Base-by-base conservation (phyloP, 2,797 vertebrate species). In the Darevskia mixta region DNA sequence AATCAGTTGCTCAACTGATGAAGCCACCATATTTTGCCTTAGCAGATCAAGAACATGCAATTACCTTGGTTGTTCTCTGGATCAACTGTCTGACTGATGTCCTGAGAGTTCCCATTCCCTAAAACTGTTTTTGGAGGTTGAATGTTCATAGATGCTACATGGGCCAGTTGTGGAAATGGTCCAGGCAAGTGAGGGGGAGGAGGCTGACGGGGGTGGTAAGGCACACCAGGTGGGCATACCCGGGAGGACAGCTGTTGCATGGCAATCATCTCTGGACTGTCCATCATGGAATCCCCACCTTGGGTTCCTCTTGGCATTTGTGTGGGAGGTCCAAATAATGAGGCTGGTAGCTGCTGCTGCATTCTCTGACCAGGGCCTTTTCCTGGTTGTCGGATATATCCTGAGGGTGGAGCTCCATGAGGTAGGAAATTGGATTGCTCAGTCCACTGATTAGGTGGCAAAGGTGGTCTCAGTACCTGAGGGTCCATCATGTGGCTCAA, bases 201-300 rank as follows among this genome's bases (percentile, higher is more conserved):
- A 0, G 96, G 97, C 94, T 97, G 97, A 87, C 95, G 96, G 89
- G 97, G 93, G 77, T 96, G 96, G 92, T 95, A 97, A 96, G 96
- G 96, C 95, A 96, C 95, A 5, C 97, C 96, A 20, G 98, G 98
- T 8, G 97, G 98, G 95, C 98, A 97, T 81, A 98, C 98, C 0
- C 98, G 98, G 83, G 99, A 98, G 0, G 98, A 99, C 87, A 99
- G 97, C 97, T 99, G 98, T 97, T 99, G 99, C 97, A 99, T 98
- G 94, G 98, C 99, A 8, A 99, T 98, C 99, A 99, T 99, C 96
- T 99, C 99, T 0, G 99, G 99, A 96, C 99, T 99, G 95, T 99
- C 98, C 97, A 99, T 97, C 99, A 99, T 99, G 87, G 99, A 99
- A 89, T 98, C 97, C 79, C 97, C 97, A 0, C 96, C 95, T 55